phyloP scores from a whole-genome alignment of 2,797 vertebrate species.

The Hirundo rustica region DNA sequence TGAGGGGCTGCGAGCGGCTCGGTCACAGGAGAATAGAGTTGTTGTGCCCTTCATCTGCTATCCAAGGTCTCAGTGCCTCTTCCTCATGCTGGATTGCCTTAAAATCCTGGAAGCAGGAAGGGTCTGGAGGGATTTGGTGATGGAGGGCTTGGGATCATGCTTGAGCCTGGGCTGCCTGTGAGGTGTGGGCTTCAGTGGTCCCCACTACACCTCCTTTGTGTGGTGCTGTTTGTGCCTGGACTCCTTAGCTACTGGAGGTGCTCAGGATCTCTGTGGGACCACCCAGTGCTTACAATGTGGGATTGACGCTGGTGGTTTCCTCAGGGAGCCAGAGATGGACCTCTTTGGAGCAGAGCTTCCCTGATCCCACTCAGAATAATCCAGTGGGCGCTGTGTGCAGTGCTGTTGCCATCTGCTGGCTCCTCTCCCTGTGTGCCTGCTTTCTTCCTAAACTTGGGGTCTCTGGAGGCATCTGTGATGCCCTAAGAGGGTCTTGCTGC shows the following conservation, averaged over 20 bases:
- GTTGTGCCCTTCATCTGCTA: neutral
- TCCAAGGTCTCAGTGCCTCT: neutral
- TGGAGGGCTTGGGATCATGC: rapidly evolving
- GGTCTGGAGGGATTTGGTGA: neutral
- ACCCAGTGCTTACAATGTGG: neutral
- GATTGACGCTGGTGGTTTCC: neutral
- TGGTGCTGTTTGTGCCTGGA: neutral
- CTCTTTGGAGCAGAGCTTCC: neutral
- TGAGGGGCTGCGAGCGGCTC: neutral
- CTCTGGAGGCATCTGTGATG: neutral
- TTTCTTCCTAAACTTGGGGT: neutral
- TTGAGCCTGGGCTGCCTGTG: rapidly evolving
- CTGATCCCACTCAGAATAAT: neutral
- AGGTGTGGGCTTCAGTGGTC: neutral
- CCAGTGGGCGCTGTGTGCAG: rapidly evolving
- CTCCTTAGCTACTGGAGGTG: neutral
- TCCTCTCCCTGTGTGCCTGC: neutral
- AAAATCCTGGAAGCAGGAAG: neutral
- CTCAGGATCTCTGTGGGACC: neutral
- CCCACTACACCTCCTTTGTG: neutral
- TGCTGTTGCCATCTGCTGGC: constrained; percentile 61
- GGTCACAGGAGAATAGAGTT: neutral
- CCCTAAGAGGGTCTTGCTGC: neutral
- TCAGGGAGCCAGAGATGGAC: neutral
- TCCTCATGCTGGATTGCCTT: neutral